Conservation (phyloP, 2,797 vertebrate species). For the Ctenopoma multispine region DNA sequence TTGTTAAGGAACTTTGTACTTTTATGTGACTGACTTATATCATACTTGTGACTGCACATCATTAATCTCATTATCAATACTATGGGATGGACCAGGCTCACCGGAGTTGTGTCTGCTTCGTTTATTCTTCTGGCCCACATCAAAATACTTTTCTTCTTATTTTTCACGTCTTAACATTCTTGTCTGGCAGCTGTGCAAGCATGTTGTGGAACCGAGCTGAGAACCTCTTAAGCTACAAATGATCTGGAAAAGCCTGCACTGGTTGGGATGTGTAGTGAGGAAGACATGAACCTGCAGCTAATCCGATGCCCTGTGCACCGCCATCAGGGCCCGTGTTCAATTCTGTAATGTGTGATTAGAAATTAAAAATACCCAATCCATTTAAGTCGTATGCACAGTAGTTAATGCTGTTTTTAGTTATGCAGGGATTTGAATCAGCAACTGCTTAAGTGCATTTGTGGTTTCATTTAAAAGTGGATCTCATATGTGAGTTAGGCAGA, state of each 20-base stretch:
- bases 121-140: conserved; percentile 37
- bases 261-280: conserved; percentile 19
- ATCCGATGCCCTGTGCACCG: conserved; percentile 9
- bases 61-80: conserved; percentile 72
- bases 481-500: conserved; percentile 2
- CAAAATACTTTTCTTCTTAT: conserved; percentile 55
- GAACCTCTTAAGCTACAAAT: conserved; percentile 71
- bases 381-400: not conserved
- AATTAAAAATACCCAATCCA: not conserved
- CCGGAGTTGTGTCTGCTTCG: conserved; percentile 54
- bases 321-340: not conserved
- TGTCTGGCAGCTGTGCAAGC: conserved; percentile 68
- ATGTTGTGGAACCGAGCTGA: conserved; percentile 68
- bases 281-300: conserved; percentile 26
- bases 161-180: conserved; percentile 63
- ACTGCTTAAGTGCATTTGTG: conserved; percentile 8
- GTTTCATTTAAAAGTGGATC: conserved; percentile 15
- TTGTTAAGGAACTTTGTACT: not conserved
- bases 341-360: conserved; percentile 12
- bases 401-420: conserved; percentile 16
- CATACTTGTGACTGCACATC: conserved; percentile 47
- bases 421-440: conserved; percentile 17
- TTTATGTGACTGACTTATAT: conserved; percentile 38
- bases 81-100: conserved; percentile 41
- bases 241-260: conserved; percentile 64